Base-by-base conservation (phyloP, 1,140 invertebrate genomes). In the Drosophila insularis region DNA sequence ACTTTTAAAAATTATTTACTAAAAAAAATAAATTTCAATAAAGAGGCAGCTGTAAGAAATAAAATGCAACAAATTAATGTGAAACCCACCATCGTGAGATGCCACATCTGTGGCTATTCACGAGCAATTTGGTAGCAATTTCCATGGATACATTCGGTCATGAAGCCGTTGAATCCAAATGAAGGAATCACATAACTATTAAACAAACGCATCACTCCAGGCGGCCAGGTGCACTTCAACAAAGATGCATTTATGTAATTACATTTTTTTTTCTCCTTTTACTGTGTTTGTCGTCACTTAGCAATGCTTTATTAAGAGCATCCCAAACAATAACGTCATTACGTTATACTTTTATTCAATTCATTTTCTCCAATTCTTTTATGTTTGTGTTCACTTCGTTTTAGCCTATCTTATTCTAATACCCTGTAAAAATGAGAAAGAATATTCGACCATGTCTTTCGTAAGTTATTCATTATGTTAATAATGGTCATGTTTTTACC, bases 31-130 rank as follows among this genome's bases (percentile, higher is more conserved):
- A n/a, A n/a, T n/a, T n/a, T n/a, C n/a, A n/a, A n/a, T n/a, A 62
- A 62, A 8, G 14, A n/a, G 2, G n/a, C n/a, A n/a, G n/a, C 90
- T 91, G 35, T 6, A 58, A n/a, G 31, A n/a, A 21, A 23, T 6
- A 19, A 66, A 13, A 54, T n/a, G n/a, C n/a, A n/a, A n/a, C 39
- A 23, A 39, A 4, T 55, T 0, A 37, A 6, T 27, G 27, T n/a
- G n/a, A n/a, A n/a, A n/a, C n/a, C n/a, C n/a, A n/a, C n/a, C n/a
- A n/a, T n/a, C n/a, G n/a, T n/a, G 93, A 31, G 97, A 97, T 0
- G 97, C 98, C 14, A 99, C 96, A 94, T 99, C 98, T n/a, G 98
- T 98, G 3, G 98, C 98, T 19, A 98, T 91, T 98, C 97, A 54
- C 98, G 93, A 86, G 98, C 98, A 8, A 14, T 53, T 17, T 98